Evolutionary conservation across 2,888 invertebrate genomes (phyloP).

Genomic region (Phrixothrix hirtus): DNA sequence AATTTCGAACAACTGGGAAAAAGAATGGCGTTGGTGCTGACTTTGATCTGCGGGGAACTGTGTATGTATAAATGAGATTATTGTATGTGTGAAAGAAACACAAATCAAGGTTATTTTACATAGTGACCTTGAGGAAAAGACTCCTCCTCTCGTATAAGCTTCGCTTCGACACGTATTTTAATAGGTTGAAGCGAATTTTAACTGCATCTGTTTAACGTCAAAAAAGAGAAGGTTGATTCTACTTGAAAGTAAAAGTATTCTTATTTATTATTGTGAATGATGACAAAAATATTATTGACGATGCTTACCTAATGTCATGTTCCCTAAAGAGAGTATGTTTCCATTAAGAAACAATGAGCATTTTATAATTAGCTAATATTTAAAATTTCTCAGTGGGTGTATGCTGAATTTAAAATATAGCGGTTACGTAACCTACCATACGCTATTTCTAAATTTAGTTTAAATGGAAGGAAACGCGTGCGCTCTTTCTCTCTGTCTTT

Average conservation of each 20-base stretch:
- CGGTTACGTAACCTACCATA: slow-evolving; percentile 24
- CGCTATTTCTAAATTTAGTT: slow-evolving; percentile 30
- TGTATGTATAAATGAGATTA: slow-evolving; percentile 19
- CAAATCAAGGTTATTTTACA: slow-evolving; percentile 42
- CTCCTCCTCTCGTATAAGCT: slow-evolving; percentile 31
- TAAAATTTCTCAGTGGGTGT: slow-evolving; percentile 26
- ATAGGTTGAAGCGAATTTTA: slow-evolving; percentile 10
- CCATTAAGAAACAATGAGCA: slow-evolving; percentile 22
- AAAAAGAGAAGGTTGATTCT: too few species aligned
- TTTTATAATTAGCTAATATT: slow-evolving; percentile 22
- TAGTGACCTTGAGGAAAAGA: slow-evolving; percentile 41
- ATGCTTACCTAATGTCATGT: too few species aligned
- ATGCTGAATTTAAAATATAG: slow-evolving; percentile 26
- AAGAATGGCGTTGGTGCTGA: slow-evolving; percentile 1
- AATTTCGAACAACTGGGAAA: too few species aligned
- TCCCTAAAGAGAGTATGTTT: slow-evolving; percentile 7
- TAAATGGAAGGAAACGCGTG: slow-evolving; percentile 26
- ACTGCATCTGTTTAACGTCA: too few species aligned
- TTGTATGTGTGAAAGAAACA: slow-evolving; percentile 40
- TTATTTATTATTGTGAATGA: neutral
- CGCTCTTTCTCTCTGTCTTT: slow-evolving; percentile 12
- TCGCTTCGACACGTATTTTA: slow-evolving; percentile 6
- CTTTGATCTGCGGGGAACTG: slow-evolving; percentile 22
- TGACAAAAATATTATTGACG: too few species aligned
- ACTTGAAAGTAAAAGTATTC: slow-evolving; percentile 20